Conservation (phyloP, 2,113 vertebrate species). For the Bombycilla garrulus region DNA sequence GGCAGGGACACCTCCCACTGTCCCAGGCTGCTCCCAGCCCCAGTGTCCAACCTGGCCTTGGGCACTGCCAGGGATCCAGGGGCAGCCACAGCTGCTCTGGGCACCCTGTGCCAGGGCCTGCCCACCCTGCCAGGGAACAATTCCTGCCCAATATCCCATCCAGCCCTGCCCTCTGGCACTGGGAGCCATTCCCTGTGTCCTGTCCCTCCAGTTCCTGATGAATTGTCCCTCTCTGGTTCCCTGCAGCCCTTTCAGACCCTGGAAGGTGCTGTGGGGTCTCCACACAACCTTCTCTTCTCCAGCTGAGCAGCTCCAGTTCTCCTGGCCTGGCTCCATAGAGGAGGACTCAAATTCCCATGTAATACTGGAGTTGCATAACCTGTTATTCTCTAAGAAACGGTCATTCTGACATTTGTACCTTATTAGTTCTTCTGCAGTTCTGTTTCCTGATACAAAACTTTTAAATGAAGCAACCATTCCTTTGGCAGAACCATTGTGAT, state of each 20-base stretch:
- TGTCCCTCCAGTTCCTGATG: accelerated
- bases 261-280: neutral
- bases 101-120: neutral
- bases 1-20: neutral
- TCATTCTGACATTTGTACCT: neutral
- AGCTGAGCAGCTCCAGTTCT: neutral
- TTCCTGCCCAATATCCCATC: accelerated
- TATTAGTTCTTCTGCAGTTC: neutral
- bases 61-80: neutral
- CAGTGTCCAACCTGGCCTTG: neutral
- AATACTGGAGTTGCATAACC: neutral
- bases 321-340: neutral
- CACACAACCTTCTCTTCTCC: neutral
- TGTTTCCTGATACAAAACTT: neutral
- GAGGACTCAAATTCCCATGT: neutral
- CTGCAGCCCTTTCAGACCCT: neutral
- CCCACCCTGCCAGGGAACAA: neutral
- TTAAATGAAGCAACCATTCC: neutral
- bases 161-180: neutral
- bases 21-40: neutral
- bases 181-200: neutral
- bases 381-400: neutral
- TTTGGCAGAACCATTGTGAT: neutral
- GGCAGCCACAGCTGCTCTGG: neutral
- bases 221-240: neutral